Evolutionary conservation across 1,140 invertebrate species (phyloP), one percentile per base, ranked within the genome.

Genomic region (Neuroterus valhalla): DNA sequence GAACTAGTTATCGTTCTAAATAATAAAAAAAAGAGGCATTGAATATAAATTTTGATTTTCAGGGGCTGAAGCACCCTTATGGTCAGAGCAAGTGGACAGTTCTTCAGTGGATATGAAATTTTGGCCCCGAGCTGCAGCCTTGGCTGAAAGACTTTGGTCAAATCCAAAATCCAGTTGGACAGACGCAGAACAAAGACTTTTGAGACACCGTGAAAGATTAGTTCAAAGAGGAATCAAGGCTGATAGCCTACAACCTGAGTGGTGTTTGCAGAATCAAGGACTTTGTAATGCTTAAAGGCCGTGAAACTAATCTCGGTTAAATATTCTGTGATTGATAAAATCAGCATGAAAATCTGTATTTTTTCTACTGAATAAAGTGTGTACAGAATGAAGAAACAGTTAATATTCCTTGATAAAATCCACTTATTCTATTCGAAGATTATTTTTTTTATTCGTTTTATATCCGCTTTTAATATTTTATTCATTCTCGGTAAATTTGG

Each of bases 71-170:
- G 95, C 94, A 5, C 91, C 95, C 6, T 87, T 97, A 52, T 97
- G 95, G 95, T 93, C 94, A 0, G 95, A 96, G 85, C 95, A 96
- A 86, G 91, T 91, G 1, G 94, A 95, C 82, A 90, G 92, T 70
- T 83, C 90, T 0, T 90, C 92, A 1, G 81, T 95, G 38, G 94
- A 95, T 85, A 89, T 89, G 19, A 92, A 94, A 72, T 88, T 96
- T 69, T 96, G 95, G 95, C 96, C 96, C 8, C 90, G 95, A 71
- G 92, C 93, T 1, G 94, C 95, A 42, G 96, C 96, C 0, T 81
- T 96, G 75, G 95, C 94, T 0, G 96, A 97, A 89, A 90, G 95
- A 10, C 89, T 96, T 2, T 97, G 96, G 96, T 90, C 93, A 1
- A 93, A 96, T 80, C 94, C 94, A 0, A 62, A 70, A 3, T 88